A percentile compares a stretch with the other conserved stretches of the same genome.
Evolutionary conservation across 2,888 invertebrate genomes (phyloP).

Genomic region (Pristionchus fissidentatus): DNA sequence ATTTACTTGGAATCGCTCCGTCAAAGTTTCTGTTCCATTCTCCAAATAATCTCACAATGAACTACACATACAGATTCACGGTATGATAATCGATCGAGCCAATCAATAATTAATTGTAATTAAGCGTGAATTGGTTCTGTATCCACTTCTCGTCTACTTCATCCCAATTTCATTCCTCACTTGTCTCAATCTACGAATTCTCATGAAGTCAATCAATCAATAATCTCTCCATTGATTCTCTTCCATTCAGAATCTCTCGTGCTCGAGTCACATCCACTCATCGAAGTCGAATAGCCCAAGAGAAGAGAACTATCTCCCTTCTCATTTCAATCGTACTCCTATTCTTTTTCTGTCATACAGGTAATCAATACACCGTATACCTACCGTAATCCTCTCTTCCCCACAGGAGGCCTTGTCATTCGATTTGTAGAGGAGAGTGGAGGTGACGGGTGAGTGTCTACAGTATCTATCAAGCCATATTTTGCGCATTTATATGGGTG

Average conservation of each 20-base stretch:
- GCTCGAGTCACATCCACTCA: slow-evolving; percentile 50
- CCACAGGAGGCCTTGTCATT: slow-evolving; percentile 67
- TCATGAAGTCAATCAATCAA: slow-evolving; percentile 55
- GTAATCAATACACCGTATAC: slow-evolving; percentile 50
- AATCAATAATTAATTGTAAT: slow-evolving; percentile 38
- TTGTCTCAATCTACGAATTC: slow-evolving; percentile 70
- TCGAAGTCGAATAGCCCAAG: slow-evolving; percentile 57
- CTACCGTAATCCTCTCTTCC: slow-evolving; percentile 43
- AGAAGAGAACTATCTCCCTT: slow-evolving; percentile 67
- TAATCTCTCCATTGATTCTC: slow-evolving; percentile 51
- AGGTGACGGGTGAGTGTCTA: slow-evolving; percentile 58
- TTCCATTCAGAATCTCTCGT: slow-evolving; percentile 23
- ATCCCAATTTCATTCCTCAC: slow-evolving; percentile 71
- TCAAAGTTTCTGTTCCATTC: not conserved
- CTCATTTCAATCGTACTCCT: slow-evolving; percentile 72
- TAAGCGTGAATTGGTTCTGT: slow-evolving; percentile 71
- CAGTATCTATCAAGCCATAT: not conserved
- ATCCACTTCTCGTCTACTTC: slow-evolving; percentile 70
- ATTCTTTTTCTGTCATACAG: slow-evolving; percentile 74
- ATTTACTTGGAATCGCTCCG: not conserved
- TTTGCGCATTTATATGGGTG: not conserved
- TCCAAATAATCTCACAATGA: slow-evolving; percentile 5
- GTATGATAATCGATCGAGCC: not conserved
- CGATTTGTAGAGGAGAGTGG: slow-evolving; percentile 68
- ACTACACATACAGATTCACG: slow-evolving; percentile 4